A percentile compares a stretch with the other conserved stretches of the same genome.
These are phyloP conservation scores for Lepus europaeus DNA, from an alignment of 2,113 vertebrate genomes.

Conservation along the genomic window DNA sequence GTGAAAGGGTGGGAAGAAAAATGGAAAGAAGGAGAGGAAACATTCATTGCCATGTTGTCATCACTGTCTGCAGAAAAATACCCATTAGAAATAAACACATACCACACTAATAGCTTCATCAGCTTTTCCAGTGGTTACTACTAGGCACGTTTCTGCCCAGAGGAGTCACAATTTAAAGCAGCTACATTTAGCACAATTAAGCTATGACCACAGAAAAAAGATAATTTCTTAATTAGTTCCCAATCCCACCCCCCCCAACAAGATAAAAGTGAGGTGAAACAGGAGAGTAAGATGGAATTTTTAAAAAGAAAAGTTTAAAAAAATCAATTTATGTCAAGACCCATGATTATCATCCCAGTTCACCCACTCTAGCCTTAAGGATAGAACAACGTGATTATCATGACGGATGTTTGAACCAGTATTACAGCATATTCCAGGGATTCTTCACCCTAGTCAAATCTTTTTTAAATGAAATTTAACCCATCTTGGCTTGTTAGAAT, in stretches of 20 bases:
- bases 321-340: constrained; percentile 33
- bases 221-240: constrained; percentile 38
- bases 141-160: constrained; percentile 42
- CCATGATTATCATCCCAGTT: constrained; percentile 65
- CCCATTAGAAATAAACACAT: neutral
- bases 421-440: constrained; percentile 58
- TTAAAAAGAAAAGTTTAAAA: constrained; percentile 25
- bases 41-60: neutral
- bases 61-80: constrained; percentile 27
- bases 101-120: neutral
- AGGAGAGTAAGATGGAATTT: constrained; percentile 56
- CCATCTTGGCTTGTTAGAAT: constrained; percentile 81
- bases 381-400: constrained; percentile 56
- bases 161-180: constrained; percentile 24
- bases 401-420: constrained; percentile 65
- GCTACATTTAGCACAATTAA: constrained; percentile 57
- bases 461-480: constrained; percentile 67
- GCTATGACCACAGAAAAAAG: constrained; percentile 59
- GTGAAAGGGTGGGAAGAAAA: constrained; percentile 42
- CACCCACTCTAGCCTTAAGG: constrained; percentile 37
- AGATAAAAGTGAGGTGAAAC: constrained; percentile 52
- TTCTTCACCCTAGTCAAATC: constrained; percentile 63
- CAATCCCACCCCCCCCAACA: neutral
- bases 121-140: constrained; percentile 22
- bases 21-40: constrained; percentile 33